Evolutionary conservation across 2,888 invertebrate genomes (phyloP).

Genomic region (Netelia fuscicornis): DNA sequence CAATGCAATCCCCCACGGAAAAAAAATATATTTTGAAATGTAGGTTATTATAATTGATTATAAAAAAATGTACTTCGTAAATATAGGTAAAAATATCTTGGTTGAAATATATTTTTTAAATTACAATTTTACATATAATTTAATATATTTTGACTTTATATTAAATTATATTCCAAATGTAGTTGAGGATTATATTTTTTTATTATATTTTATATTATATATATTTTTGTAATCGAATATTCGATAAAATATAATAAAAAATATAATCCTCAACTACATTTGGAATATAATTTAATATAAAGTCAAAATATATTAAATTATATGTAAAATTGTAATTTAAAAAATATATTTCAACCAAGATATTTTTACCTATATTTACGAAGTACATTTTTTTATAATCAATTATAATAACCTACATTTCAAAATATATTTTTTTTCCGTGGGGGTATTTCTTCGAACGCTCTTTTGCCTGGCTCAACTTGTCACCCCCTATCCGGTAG

Average conservation of each 20-base stretch:
- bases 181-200: background rate
- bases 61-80: too few species aligned
- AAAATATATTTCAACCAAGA: too few species aligned
- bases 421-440: too few species aligned
- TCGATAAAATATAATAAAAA: background rate
- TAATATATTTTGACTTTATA: slow-evolving; percentile 3
- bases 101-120: background rate
- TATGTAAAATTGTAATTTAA: background rate
- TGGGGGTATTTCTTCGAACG: too few species aligned
- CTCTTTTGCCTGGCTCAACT: too few species aligned
- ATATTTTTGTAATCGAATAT: background rate
- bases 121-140: background rate
- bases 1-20: background rate
- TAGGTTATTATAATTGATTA: too few species aligned
- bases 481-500: too few species aligned
- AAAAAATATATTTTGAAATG: too few species aligned
- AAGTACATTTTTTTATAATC: too few species aligned
- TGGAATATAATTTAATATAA: slow-evolving; percentile 3
- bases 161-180: slow-evolving; percentile 5
- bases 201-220: background rate
- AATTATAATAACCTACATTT: too few species aligned
- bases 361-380: too few species aligned
- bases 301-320: slow-evolving; percentile 3
- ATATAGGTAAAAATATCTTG: too few species aligned
- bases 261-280: background rate